phyloP scores from a whole-genome alignment of 2,113 vertebrate genomes.

The Carassius carassius region DNA sequence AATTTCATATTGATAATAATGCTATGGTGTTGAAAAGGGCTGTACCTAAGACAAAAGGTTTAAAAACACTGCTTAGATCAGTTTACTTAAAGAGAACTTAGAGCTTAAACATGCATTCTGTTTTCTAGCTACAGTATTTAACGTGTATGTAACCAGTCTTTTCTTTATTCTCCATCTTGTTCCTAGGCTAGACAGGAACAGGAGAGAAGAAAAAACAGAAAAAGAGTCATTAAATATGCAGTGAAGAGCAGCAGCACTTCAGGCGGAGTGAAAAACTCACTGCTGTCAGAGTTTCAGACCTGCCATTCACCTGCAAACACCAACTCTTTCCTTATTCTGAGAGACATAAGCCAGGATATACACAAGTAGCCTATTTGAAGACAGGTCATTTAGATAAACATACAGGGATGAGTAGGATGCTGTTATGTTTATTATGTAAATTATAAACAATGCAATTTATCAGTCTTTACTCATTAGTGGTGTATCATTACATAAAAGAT shows the following conservation, averaged over 20 bases:
- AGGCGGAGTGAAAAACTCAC: constrained; percentile 37
- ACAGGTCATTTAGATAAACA: not conserved
- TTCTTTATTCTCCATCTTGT: constrained; percentile 12
- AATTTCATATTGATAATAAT: not conserved
- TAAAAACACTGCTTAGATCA: constrained; percentile 6
- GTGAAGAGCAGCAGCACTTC: constrained; percentile 46
- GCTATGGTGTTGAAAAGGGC: not conserved
- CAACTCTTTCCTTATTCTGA: not conserved
- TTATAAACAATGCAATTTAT: constrained; percentile 7
- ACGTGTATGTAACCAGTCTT: not conserved
- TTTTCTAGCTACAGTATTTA: not conserved
- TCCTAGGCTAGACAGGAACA: constrained; percentile 21
- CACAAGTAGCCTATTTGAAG: not conserved
- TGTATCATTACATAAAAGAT: constrained; percentile 15
- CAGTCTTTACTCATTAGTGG: constrained; percentile 5
- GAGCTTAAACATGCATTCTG: constrained; percentile 1
- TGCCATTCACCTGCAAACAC: constrained; percentile 33
- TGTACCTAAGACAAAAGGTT: not conserved
- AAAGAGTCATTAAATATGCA: constrained; percentile 51
- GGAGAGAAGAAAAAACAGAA: constrained; percentile 37
- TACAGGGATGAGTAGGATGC: not conserved
- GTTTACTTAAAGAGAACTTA: not conserved
- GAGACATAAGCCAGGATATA: not conserved
- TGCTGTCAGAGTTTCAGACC: constrained; percentile 39
- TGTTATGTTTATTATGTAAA: not conserved